Conservation (phyloP, 2,113 vertebrate species). For the Gallinago undulata region DNA sequence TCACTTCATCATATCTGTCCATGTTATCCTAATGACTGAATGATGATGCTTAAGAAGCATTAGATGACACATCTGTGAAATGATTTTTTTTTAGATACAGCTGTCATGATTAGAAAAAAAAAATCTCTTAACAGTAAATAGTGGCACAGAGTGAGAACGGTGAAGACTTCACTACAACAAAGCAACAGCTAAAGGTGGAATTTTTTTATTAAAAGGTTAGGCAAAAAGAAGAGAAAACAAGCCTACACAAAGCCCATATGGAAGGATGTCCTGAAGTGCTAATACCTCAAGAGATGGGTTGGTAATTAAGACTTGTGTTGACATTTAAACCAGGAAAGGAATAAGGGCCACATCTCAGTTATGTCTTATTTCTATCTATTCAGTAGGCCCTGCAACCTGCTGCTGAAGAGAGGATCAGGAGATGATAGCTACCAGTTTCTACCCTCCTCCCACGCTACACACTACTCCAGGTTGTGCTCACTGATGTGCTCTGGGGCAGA, state of each 20-base stretch:
- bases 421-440: fast-evolving
- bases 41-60: background rate
- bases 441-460: background rate
- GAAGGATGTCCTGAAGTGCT: background rate
- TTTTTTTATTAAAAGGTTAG: background rate
- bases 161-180: background rate
- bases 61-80: background rate
- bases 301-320: background rate
- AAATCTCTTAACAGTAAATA: background rate
- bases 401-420: background rate
- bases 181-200: background rate
- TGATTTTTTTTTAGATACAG: background rate
- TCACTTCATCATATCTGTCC: background rate
- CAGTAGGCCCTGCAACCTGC: background rate
- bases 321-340: background rate
- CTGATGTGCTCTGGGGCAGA: background rate
- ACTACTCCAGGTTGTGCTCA: background rate
- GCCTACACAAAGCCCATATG: background rate
- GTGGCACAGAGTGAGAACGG: background rate
- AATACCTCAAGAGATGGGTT: background rate
- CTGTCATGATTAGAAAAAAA: background rate
- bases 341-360: background rate
- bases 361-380: background rate
- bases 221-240: background rate
- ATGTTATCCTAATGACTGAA: background rate